phyloP scores from a whole-genome alignment of 2,888 invertebrate species.

The Pristionchus entomophagus region DNA sequence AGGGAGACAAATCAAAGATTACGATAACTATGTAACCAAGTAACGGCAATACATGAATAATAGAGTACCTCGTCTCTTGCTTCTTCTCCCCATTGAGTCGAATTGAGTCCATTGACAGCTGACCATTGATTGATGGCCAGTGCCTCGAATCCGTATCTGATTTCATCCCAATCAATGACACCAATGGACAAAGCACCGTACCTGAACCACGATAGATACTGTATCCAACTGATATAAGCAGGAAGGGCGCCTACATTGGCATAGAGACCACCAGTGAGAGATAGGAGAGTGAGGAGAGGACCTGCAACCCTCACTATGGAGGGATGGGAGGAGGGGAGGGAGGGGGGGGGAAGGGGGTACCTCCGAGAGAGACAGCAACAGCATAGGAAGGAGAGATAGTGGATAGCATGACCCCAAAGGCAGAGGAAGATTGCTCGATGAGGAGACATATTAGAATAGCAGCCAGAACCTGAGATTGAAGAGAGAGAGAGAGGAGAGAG shows the following conservation, averaged over 20 bases:
- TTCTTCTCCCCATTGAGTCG: constrained; percentile 23
- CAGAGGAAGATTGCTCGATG: constrained; percentile 66
- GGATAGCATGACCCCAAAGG: constrained; percentile 72
- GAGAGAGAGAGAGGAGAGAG: neutral
- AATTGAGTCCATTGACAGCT: constrained; percentile 58
- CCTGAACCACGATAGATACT: constrained; percentile 69
- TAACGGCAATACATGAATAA: neutral
- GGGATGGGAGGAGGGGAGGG: neutral
- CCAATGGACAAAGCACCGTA: constrained; percentile 27
- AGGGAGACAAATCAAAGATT: neutral
- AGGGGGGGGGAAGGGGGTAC: neutral
- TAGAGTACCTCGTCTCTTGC: constrained; percentile 80
- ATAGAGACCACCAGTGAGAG: constrained; percentile 74
- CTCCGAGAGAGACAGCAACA: constrained; percentile 52
- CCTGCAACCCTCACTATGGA: too few relatives aligned
- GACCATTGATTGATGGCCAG: constrained; percentile 67
- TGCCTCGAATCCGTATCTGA: constrained; percentile 78
- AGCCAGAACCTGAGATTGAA: constrained; percentile 47
- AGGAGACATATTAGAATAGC: constrained; percentile 58
- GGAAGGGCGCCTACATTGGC: constrained; percentile 75
- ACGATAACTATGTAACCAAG: too few relatives aligned
- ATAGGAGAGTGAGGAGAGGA: constrained; percentile 72
- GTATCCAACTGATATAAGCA: constrained; percentile 71
- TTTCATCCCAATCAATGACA: neutral
- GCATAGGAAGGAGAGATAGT: constrained; percentile 71